These are phyloP conservation scores for Verasper variegatus DNA, from an alignment of 2,113 vertebrate species.

Conservation along the genomic window DNA sequence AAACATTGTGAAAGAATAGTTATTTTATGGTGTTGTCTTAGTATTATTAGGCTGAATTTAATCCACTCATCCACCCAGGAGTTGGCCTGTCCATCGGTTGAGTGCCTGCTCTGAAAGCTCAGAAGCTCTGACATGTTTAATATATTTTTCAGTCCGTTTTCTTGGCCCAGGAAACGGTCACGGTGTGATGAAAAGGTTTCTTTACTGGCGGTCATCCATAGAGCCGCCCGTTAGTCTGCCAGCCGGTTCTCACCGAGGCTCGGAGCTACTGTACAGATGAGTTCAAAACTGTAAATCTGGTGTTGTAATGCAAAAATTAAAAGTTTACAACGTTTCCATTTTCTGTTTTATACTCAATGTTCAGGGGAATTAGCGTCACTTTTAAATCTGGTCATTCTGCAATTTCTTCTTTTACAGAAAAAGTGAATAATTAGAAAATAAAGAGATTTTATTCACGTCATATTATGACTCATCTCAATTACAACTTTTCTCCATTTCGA, in stretches of 20 bases:
- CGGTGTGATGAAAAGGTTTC: constrained; percentile 61
- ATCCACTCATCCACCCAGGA: constrained; percentile 31
- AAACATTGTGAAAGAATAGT: constrained; percentile 16
- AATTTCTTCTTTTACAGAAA: too few relatives aligned
- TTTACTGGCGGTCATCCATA: constrained; percentile 59
- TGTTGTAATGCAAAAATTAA: too few relatives aligned
- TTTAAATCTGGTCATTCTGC: too few relatives aligned
- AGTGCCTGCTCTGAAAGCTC: constrained; percentile 34
- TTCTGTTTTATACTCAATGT: constrained; percentile 8
- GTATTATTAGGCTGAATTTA: constrained; percentile 43
- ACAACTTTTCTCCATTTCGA: too few relatives aligned
- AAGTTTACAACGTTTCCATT: neutral
- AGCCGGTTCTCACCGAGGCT: constrained; percentile 16
- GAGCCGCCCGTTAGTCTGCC: constrained; percentile 54
- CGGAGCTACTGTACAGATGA: constrained; percentile 46
- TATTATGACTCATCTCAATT: too few relatives aligned
- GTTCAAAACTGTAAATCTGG: constrained; percentile 37
- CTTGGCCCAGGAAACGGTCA: constrained; percentile 55
- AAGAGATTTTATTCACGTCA: too few relatives aligned
- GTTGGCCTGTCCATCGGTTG: constrained; percentile 29
- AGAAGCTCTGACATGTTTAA: constrained; percentile 59
- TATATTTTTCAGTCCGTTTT: constrained; percentile 46
- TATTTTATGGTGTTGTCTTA: constrained; percentile 55
- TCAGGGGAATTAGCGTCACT: constrained; percentile 8
- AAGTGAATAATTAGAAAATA: too few relatives aligned